Evolutionary conservation across 2,888 invertebrate genomes (phyloP), one percentile per base, ranked within the genome.

Genomic region (Argyresthia albistria): DNA sequence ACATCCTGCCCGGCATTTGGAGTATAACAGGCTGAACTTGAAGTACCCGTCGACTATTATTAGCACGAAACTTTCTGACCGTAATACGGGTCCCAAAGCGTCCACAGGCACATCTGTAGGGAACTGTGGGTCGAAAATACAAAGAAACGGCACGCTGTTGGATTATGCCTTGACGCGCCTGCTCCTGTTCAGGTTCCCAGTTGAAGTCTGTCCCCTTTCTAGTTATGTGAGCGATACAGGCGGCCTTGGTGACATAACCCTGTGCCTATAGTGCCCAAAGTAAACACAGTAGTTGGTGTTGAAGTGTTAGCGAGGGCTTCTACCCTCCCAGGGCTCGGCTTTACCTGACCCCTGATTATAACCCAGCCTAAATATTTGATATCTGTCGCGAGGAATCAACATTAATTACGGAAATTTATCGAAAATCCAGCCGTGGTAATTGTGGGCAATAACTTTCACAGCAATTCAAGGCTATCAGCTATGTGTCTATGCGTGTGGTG

Each of bases 101-200:
- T 52, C 52, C n/a, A 37, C 35, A 42, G 61, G 63, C 1, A 66
- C 35, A 37, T 65, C 59, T 0, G 57, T 61, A 6, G 53, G 55
- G 4, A 58, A 52, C n/a, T 51, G 42, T 3, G 58, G 57, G 35
- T 60, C 55, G 52, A 56, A 62, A 8, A 59, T 51, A 11, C 51
- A 52, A 12, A 62, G 46, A 9, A 59, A 43, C 37, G 58, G 62
- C 14, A 35, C 49, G 35, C n/a, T n/a, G 12, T 12, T 35, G 4
- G 35, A 53, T 49, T 7, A 53, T 35, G 39, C 43, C 43, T 43
- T 49, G 48, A 10, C 49, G 48, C 4, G 43, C 37, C 8, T 43
- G 9, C 35, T 53, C 49, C 11, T 49, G 49, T 12, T 48, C 49
- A 1, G 35, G 35, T 8, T n/a, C 43, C 53, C 53, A 53, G 10